These are phyloP conservation scores for Sylvilagus floridanus DNA, from an alignment of 2,797 vertebrate species.

Conservation along the genomic window DNA sequence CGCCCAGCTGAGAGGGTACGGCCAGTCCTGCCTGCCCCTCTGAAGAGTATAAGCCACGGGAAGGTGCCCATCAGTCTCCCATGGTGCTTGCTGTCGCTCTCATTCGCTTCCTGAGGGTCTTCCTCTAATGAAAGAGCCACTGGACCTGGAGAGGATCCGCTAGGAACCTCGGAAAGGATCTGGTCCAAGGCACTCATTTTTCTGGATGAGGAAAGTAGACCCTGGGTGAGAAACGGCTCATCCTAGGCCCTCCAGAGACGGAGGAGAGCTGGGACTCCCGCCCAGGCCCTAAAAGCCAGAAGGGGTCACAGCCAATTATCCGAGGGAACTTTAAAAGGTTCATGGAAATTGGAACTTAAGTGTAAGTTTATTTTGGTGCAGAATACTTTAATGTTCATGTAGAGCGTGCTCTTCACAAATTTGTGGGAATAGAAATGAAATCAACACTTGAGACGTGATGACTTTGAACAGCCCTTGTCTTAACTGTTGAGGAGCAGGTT, in stretches of 20 bases:
- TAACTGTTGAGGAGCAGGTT: too few relatives aligned
- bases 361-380: too few relatives aligned
- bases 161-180: neutral
- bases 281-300: neutral
- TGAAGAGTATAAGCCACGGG: fast-evolving
- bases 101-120: neutral
- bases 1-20: neutral
- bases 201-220: too few relatives aligned
- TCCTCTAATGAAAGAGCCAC: neutral
- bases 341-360: too few relatives aligned
- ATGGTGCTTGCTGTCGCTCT: neutral
- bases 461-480: too few relatives aligned
- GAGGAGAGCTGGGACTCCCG: neutral
- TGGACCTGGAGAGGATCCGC: neutral
- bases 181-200: neutral
- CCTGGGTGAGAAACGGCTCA: neutral
- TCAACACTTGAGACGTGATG: too few relatives aligned
- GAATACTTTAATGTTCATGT: too few relatives aligned
- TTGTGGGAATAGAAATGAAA: too few relatives aligned
- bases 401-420: too few relatives aligned
- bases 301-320: neutral
- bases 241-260: neutral
- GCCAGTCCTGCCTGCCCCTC: neutral
- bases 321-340: too few relatives aligned
- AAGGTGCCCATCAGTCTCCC: neutral